Conservation (phyloP, 2,797 vertebrate genomes). For the Novumbra hubbsi region DNA sequence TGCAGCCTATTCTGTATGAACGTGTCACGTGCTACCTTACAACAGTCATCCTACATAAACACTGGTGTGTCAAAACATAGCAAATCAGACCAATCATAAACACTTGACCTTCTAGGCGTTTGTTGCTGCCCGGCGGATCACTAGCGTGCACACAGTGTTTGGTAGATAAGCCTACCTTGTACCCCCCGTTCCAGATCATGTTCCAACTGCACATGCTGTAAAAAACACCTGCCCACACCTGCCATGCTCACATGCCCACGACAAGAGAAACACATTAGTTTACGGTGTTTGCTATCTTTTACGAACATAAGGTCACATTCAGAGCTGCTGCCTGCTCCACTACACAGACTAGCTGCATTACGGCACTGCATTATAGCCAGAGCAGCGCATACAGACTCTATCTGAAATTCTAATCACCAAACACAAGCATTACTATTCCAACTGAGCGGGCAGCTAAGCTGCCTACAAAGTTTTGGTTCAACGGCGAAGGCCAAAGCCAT, state of each 20-base stretch:
- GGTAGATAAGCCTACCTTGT: neutral
- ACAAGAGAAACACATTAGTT: slow-evolving; percentile 34
- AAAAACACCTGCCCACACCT: slow-evolving; percentile 22
- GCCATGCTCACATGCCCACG: slow-evolving; percentile 21
- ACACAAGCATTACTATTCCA: slow-evolving; percentile 63
- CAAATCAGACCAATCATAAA: neutral
- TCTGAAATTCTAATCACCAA: slow-evolving; percentile 70
- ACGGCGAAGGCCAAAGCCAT: slow-evolving; percentile 53
- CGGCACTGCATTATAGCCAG: slow-evolving; percentile 42
- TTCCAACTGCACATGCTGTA: slow-evolving; percentile 13
- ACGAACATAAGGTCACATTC: slow-evolving; percentile 62
- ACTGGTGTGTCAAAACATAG: neutral
- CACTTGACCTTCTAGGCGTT: neutral
- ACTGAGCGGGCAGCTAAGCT: slow-evolving; percentile 35
- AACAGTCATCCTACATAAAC: neutral
- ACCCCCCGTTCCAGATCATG: slow-evolving; percentile 14
- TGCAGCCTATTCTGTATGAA: slow-evolving; percentile 9
- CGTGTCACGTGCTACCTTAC: neutral
- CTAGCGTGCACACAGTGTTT: neutral
- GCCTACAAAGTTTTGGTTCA: slow-evolving; percentile 59
- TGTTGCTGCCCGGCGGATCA: neutral
- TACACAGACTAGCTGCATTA: slow-evolving; percentile 51
- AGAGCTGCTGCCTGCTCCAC: slow-evolving; percentile 47
- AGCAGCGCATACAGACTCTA: slow-evolving; percentile 38
- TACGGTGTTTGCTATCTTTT: slow-evolving; percentile 43